These are phyloP conservation scores for Albula glossodonta DNA, from an alignment of 2,113 vertebrate genomes.

Conservation along the genomic window DNA sequence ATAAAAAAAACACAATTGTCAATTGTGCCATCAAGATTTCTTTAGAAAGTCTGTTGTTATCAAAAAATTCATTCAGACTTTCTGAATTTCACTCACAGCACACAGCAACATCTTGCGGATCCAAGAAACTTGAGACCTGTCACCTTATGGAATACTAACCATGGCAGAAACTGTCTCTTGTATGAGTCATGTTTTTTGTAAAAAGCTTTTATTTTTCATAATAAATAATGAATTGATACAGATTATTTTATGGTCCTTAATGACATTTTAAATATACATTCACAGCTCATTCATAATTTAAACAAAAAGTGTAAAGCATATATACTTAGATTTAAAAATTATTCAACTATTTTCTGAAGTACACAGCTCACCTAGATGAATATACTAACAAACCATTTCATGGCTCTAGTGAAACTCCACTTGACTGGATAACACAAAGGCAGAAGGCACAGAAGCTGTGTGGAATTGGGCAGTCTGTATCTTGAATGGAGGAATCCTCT, in stretches of 20 bases:
- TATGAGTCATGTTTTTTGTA: too few species aligned
- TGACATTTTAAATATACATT: conserved; percentile 50
- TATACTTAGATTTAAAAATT: conserved; percentile 44
- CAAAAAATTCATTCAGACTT: neutral
- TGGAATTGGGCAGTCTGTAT: conserved; percentile 12
- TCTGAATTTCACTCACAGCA: conserved; percentile 11
- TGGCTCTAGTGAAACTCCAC: conserved; percentile 42
- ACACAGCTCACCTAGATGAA: conserved; percentile 59
- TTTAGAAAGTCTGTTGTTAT: too few species aligned
- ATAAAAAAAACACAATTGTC: neutral
- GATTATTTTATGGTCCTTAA: too few species aligned
- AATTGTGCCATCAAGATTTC: neutral
- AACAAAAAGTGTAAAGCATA: conserved; percentile 28
- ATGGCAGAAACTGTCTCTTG: neutral
- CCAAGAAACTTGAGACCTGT: conserved; percentile 4
- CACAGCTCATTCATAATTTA: conserved; percentile 53
- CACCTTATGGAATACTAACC: neutral
- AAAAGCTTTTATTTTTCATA: too few species aligned
- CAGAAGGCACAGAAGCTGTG: conserved; percentile 47
- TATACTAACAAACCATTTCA: conserved; percentile 40
- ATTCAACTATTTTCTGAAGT: conserved; percentile 46
- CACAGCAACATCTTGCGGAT: conserved; percentile 18
- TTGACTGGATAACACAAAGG: conserved; percentile 68
- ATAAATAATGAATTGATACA: too few species aligned
- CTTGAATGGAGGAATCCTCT: neutral